Evolutionary conservation across 2,888 invertebrate species (phyloP).

Genomic region (Drosophila trichaetosa): DNA sequence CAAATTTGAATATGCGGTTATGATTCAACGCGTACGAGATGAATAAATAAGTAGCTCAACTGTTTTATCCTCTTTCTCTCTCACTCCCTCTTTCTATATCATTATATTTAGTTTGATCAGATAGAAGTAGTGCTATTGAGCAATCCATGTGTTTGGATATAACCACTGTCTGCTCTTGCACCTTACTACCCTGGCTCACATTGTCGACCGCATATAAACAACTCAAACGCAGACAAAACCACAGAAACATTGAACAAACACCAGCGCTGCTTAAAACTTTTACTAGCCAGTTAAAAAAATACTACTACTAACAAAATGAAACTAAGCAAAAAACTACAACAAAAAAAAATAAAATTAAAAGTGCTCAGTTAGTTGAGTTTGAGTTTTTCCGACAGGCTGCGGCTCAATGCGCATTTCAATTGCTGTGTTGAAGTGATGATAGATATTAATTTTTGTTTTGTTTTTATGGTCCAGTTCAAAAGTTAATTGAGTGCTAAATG

Average conservation of each 20-base stretch:
- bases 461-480: constrained; percentile 46
- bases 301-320: constrained; percentile 30
- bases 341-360: constrained; percentile 24
- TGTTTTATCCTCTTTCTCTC: not conserved
- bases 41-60: not conserved
- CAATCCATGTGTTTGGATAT: constrained; percentile 8
- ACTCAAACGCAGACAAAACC: constrained; percentile 40
- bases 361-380: constrained; percentile 51
- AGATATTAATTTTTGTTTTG: constrained; percentile 22
- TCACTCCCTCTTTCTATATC: not conserved
- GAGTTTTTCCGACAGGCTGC: constrained; percentile 66
- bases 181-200: constrained; percentile 8
- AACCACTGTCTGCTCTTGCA: not conserved
- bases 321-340: constrained; percentile 9
- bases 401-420: constrained; percentile 75
- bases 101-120: constrained; percentile 4
- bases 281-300: constrained; percentile 44
- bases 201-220: constrained; percentile 72
- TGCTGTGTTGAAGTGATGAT: constrained; percentile 50
- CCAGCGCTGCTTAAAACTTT: constrained; percentile 69
- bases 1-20: not conserved
- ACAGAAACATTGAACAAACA: constrained; percentile 67
- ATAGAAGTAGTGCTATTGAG: constrained; percentile 11
- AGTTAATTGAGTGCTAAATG: constrained; percentile 77
- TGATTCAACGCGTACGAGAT: not conserved